phyloP scores from a whole-genome alignment of 2,888 invertebrate species.

The Plemyria rubiginata region DNA sequence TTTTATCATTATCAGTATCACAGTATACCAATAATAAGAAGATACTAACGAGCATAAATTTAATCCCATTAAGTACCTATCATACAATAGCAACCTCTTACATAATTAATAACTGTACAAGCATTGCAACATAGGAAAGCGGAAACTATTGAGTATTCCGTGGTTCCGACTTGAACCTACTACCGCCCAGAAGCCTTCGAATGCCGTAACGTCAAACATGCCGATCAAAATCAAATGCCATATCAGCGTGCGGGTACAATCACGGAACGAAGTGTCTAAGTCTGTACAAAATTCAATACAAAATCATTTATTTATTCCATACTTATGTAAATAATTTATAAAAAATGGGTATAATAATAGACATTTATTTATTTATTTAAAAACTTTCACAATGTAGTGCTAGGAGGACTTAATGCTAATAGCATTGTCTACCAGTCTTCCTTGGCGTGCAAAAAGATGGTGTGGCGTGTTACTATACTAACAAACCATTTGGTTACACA shows the following conservation, averaged over 20 bases:
- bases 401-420: too few relatives aligned
- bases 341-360: too few relatives aligned
- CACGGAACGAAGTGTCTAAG: conserved; percentile 1
- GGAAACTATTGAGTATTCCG: conserved; percentile 28
- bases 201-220: conserved; percentile 55
- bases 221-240: conserved; percentile 55
- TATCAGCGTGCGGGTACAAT: conserved; percentile 27
- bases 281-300: too few relatives aligned
- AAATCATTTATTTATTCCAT: too few relatives aligned
- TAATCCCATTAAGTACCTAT: conserved; percentile 53
- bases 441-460: too few relatives aligned
- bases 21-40: conserved; percentile 21
- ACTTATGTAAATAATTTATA: too few relatives aligned
- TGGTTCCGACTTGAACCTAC: conserved; percentile 46
- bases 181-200: conserved; percentile 54
- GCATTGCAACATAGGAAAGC: conserved; percentile 66
- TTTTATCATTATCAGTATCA: too few relatives aligned
- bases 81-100: conserved; percentile 34
- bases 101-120: conserved; percentile 70
- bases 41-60: conserved; percentile 55
- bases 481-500: too few relatives aligned
- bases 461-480: too few relatives aligned
- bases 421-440: too few relatives aligned
- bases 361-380: too few relatives aligned
- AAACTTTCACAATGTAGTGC: too few relatives aligned